Evolutionary conservation across 2,113 vertebrate species (phyloP).

Genomic region (Oceanodroma tethys): DNA sequence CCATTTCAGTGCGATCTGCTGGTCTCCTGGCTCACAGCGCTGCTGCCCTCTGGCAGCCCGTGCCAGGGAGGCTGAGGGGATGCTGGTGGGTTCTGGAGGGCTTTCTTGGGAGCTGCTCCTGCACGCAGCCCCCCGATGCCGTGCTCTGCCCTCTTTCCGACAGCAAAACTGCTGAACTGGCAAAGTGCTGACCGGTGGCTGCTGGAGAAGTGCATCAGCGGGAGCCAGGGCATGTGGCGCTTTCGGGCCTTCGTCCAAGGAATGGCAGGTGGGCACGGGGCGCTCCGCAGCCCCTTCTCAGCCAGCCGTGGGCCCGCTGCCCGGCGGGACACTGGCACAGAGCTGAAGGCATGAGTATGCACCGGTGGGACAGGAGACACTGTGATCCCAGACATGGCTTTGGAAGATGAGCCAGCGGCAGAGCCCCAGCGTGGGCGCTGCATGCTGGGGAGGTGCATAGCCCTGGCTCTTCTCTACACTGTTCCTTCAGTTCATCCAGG

Average conservation of each 20-base stretch:
- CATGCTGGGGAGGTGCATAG: background rate
- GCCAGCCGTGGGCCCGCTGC: background rate
- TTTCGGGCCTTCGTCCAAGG: slow-evolving; percentile 66
- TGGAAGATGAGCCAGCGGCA: background rate
- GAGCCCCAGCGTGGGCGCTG: background rate
- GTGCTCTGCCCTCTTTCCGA: background rate
- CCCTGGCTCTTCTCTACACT: background rate
- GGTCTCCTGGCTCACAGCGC: background rate
- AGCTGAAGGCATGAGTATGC: background rate
- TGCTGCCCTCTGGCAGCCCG: background rate
- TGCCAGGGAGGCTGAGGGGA: background rate
- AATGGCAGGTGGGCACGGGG: slow-evolving; percentile 51
- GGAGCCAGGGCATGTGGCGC: slow-evolving; percentile 67
- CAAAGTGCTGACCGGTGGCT: slow-evolving; percentile 67
- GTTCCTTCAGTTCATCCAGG: background rate
- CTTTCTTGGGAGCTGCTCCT: background rate
- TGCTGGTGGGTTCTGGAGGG: background rate
- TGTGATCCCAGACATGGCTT: background rate
- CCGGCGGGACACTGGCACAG: fast-evolving
- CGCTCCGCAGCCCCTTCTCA: background rate
- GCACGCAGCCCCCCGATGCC: background rate
- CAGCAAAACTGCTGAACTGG: slow-evolving; percentile 73
- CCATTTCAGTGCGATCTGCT: background rate
- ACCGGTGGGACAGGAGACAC: background rate
- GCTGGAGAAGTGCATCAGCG: slow-evolving; percentile 65